These are phyloP conservation scores for Coelopa frigida DNA, from an alignment of 1,140 invertebrate species.

Conservation along the genomic window DNA sequence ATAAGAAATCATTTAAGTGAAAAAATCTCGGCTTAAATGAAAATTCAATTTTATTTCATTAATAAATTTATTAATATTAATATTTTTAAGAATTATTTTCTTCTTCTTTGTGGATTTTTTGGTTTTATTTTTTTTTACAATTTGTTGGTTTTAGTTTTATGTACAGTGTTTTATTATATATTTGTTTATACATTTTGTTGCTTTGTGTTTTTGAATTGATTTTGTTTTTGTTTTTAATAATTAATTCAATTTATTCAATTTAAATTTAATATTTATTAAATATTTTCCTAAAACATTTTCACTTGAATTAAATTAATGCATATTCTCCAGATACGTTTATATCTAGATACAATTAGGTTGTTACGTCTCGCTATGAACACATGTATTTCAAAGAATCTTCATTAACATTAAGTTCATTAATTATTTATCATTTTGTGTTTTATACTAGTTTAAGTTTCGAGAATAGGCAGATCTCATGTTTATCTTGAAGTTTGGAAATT, in stretches of 20 bases:
- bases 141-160: slow-evolving; percentile 18
- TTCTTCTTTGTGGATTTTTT: slow-evolving; percentile 2
- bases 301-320: slow-evolving; percentile 5
- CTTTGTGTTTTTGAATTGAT: slow-evolving; percentile 15
- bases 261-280: slow-evolving; percentile 7
- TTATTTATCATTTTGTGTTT: slow-evolving; percentile 3
- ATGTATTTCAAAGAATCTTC: too few relatives aligned
- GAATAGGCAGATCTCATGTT: slow-evolving; percentile 6
- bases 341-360: too few relatives aligned
- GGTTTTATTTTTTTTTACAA: neutral
- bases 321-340: too few relatives aligned
- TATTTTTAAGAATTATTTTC: slow-evolving; percentile 7
- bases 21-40: too few relatives aligned
- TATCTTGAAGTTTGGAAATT: too few relatives aligned
- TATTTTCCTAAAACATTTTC: neutral
- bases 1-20: too few relatives aligned
- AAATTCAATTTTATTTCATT: too few relatives aligned
- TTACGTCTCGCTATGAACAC: too few relatives aligned
- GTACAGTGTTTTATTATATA: slow-evolving; percentile 7
- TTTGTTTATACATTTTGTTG: slow-evolving; percentile 4
- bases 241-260: neutral
- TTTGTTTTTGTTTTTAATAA: slow-evolving; percentile 12
- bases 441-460: slow-evolving; percentile 6
- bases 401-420: slow-evolving; percentile 11
- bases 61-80: slow-evolving; percentile 12